Evolutionary conservation across 2,888 invertebrate species (phyloP).

Genomic region (Drosophila kuntzei): DNA sequence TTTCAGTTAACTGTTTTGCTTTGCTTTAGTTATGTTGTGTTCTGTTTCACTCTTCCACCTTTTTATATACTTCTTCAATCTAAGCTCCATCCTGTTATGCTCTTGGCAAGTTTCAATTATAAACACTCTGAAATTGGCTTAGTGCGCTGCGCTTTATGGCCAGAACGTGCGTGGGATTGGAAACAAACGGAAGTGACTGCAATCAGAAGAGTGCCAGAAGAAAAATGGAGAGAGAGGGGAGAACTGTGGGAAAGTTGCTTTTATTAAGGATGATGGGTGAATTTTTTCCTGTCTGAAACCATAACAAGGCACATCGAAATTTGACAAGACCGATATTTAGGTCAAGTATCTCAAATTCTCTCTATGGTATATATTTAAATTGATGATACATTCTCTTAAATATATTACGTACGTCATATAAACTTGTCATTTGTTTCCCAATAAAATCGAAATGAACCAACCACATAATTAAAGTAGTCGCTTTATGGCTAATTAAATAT

Average conservation of each 20-base stretch:
- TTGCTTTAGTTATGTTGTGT: conserved; percentile 12
- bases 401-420: background rate
- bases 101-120: conserved; percentile 60
- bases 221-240: background rate
- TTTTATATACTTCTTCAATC: conserved; percentile 2
- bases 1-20: conserved; percentile 31
- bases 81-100: conserved; percentile 8
- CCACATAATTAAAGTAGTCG: conserved; percentile 17
- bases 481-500: conserved; percentile 34
- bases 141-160: conserved; percentile 56
- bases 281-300: background rate
- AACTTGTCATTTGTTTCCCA: background rate
- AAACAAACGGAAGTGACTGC: conserved; percentile 50
- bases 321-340: no score
- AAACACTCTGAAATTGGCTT: conserved; percentile 67
- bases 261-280: background rate
- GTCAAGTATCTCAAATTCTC: no score
- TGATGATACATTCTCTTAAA: no score
- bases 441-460: background rate
- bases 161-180: conserved; percentile 55
- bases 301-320: background rate
- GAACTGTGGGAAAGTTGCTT: background rate
- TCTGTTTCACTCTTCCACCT: background rate
- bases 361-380: no score
- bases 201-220: conserved; percentile 9